Evolutionary conservation across 2,888 invertebrate species (phyloP), one percentile per base, ranked within the genome.

Genomic region (Cosmia pyralina): DNA sequence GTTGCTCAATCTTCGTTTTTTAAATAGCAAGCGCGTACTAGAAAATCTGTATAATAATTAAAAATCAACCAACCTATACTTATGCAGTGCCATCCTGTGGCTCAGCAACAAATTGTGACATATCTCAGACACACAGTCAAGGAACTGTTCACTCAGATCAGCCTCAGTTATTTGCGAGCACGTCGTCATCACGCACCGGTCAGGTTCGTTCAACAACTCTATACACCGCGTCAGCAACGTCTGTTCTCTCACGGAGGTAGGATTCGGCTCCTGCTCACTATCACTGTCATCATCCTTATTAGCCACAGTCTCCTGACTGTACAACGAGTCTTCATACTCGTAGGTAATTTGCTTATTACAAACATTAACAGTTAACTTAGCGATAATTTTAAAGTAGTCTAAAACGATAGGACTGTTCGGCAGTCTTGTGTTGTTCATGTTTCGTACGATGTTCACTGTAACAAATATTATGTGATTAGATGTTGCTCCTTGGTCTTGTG

Each of bases 41-140:
- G 7, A 55, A 55, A 28, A 15, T 7, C 15, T 7, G 55, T 1
- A 15, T 55, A 6, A 22, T 15, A 15, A 28, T 28, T 15, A 55
- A 34, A 41, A 41, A 53, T 44, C 10, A 28, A 83, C 89, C 83
- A 92, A 98, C 98, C 98, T 98, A 94, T 98, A 98, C 90, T 98
- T 98, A 91, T 98, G 98, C 84, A 98, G 97, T 0, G 98, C 98
- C 91, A 98, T 96, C 90, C 97, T 97, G 90, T 98, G 98, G 85
- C 98, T 98, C 83, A 98, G 96, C 90, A 99, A 95, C 66, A 99
- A 95, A 93, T 98, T 98, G 93, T 99, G 98, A 89, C 98, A 98
- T 69, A 99, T 97, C 90, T 97, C 97, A 79, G 98, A 98, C 77
- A 98, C 94, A 17, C 97, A 96, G 85, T 97, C 97, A 62, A 98